phyloP scores from a whole-genome alignment of 2,888 invertebrate genomes.

The Timandra comae region DNA sequence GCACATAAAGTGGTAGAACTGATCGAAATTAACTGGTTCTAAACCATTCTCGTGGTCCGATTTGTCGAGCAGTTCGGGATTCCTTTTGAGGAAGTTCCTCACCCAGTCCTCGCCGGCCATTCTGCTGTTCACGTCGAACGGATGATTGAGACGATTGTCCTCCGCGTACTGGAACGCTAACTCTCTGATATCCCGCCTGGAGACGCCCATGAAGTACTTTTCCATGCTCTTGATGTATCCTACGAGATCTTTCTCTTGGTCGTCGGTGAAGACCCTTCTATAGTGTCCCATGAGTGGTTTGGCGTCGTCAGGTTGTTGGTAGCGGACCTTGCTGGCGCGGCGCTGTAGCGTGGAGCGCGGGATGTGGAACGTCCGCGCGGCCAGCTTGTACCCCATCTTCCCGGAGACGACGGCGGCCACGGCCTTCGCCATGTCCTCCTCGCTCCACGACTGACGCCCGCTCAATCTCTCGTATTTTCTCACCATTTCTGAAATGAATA shows the following conservation, averaged over 20 bases:
- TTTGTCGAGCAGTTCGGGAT: slow-evolving; percentile 60
- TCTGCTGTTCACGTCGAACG: slow-evolving; percentile 63
- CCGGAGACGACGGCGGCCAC: slow-evolving; percentile 71
- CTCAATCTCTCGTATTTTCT: slow-evolving; percentile 73
- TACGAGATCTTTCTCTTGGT: slow-evolving; percentile 66
- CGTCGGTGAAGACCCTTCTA: slow-evolving; percentile 66
- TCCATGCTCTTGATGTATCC: slow-evolving; percentile 73
- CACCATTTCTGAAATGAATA: slow-evolving; percentile 63
- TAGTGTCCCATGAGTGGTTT: slow-evolving; percentile 71
- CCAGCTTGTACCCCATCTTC: slow-evolving; percentile 72
- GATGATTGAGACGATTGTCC: slow-evolving; percentile 61
- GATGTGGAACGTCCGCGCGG: slow-evolving; percentile 68
- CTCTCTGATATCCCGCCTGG: slow-evolving; percentile 63
- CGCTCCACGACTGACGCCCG: slow-evolving; percentile 71
- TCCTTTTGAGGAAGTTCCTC: slow-evolving; percentile 66
- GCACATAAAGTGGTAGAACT: slow-evolving; percentile 72
- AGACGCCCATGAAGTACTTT: slow-evolving; percentile 68
- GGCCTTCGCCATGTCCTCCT: slow-evolving; percentile 70
- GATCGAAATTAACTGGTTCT: slow-evolving; percentile 70
- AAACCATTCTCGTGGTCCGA: slow-evolving; percentile 54
- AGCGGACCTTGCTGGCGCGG: slow-evolving; percentile 66
- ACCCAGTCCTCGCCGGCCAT: slow-evolving; percentile 75
- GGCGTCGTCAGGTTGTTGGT: slow-evolving; percentile 60
- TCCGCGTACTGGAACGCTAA: slow-evolving; percentile 72
- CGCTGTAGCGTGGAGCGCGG: slow-evolving; percentile 68